Evolutionary conservation across 2,797 vertebrate species (phyloP), one percentile per base, ranked within the genome.

Genomic region (Coreius guichenoti): DNA sequence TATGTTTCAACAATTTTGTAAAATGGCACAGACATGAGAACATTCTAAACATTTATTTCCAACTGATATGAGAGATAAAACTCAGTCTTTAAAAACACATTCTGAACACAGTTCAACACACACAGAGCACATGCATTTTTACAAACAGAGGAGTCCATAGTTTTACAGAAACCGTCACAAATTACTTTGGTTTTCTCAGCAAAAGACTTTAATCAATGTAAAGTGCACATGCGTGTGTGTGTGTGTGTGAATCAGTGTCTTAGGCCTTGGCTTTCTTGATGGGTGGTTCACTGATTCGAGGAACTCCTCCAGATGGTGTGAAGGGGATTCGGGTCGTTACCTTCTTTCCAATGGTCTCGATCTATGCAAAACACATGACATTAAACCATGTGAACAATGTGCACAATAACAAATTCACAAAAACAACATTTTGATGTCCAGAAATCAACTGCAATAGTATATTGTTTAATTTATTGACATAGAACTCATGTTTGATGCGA

Each of bases 281-380:
- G 4, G 97, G 97, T 69, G 97, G 95, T 83, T 98, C 98, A 23
- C 86, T 93, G 87, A 96, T 95, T 88, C 97, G 97, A 0, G 97
- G 94, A 86, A 97, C 95, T 69, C 95, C 96, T 56, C 95, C 94
- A 0, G 96, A 95, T 4, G 97, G 94, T 26, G 97, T 97, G 89
- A 98, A 99, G 63, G 98, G 97, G 90, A 99, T 97, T 88, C 97
- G 94, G 77, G 96, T 93, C 0, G 95, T 95, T 84, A 99, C 96
- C 90, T 99, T 99, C 92, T 99, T 99, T 54, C 98, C 98, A 77
- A 99, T 99, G 82, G 98, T 99, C 92, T 99, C 98, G 63, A 99
- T 97, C 98, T 99, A 92, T 72, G 49, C 16, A 86, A 14, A 87
- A 70, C 2, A 86, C 16, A 61, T 23, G 26, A 56, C 17, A 70